Evolutionary conservation across 2,888 invertebrate genomes (phyloP), one percentile per base, ranked within the genome.

Genomic region (Aporophyla lueneburgensis): DNA sequence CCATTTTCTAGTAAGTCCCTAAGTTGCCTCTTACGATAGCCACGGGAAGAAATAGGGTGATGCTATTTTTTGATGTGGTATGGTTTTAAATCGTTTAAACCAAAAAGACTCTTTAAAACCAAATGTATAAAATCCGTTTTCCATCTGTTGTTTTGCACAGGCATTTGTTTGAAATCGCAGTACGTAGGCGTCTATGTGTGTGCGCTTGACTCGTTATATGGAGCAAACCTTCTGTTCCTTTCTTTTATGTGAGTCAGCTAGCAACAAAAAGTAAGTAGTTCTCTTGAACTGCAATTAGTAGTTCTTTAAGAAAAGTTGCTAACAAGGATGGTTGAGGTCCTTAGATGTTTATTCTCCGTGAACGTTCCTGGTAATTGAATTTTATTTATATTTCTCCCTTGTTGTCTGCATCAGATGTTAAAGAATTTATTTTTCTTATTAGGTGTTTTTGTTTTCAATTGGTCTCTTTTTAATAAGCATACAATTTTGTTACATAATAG

Each of bases 261-360:
- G 40, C 33, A 73, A 49, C n/a, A 33, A 73, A 59, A 27, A 43
- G 24, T 58, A 63, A 72, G 21, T 56, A n/a, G n/a, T 33, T 62
- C 61, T 43, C 19, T 53, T 63, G 56, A 73, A 63, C 72, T 79
- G 56, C 53, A 72, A 78, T 78, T 72, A 79, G 54, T 56, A 51
- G 62, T 72, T 78, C 24, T 40, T 79, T 27, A 62, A 40, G 67
- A 67, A 33, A 62, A 71, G 33, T 72, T 67, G 46, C 33, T 67
- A 72, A 67, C 66, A 51, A 72, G 61, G 49, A 46, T 12, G 21
- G 21, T 7, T 24, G 33, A 58, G 40, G 24, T 58, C 10, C 56
- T 73, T 73, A 16, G 74, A 24, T 58, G 16, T 74, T 73, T 73
- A 49, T 49, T 73, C 10, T 73, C 24, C n/a, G 12, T 54, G 49